phyloP scores from a whole-genome alignment of 1,140 invertebrate genomes.

The Aphis craccivora region DNA sequence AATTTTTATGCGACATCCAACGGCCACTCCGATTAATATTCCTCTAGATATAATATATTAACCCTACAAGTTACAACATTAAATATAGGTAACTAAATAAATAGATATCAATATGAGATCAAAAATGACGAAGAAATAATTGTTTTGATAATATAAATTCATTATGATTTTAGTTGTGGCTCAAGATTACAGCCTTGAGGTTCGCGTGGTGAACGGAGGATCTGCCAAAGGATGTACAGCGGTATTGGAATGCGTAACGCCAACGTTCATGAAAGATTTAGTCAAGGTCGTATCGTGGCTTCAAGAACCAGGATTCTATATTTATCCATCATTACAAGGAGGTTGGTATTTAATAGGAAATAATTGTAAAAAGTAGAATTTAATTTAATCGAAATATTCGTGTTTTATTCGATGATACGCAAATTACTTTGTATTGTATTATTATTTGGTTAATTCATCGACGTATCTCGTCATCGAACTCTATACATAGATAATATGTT shows the following conservation, averaged over 20 bases:
- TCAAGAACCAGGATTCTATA: slow-evolving; percentile 78
- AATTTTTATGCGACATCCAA: not conserved
- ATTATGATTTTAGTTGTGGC: slow-evolving; percentile 74
- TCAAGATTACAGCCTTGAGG: slow-evolving; percentile 80
- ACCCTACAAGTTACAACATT: no score
- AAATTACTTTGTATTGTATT: not conserved
- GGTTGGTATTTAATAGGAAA: slow-evolving; percentile 66
- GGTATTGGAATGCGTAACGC: slow-evolving; percentile 80
- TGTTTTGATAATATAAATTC: not conserved
- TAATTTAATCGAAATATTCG: no score
- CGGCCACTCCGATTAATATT: no score
- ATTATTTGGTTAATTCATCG: not conserved
- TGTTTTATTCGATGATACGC: not conserved
- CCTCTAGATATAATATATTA: no score
- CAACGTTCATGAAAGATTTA: slow-evolving; percentile 81
- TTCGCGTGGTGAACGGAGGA: slow-evolving; percentile 70
- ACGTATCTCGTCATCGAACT: not conserved
- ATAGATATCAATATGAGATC: not conserved
- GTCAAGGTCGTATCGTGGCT: slow-evolving; percentile 85
- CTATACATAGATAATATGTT: no score
- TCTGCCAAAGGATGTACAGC: slow-evolving; percentile 80
- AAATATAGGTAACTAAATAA: not conserved
- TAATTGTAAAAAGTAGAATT: not conserved
- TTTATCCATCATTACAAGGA: slow-evolving; percentile 79
- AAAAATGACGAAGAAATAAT: not conserved